phyloP scores from a whole-genome alignment of 2,888 invertebrate genomes.

The Nineta flava region DNA sequence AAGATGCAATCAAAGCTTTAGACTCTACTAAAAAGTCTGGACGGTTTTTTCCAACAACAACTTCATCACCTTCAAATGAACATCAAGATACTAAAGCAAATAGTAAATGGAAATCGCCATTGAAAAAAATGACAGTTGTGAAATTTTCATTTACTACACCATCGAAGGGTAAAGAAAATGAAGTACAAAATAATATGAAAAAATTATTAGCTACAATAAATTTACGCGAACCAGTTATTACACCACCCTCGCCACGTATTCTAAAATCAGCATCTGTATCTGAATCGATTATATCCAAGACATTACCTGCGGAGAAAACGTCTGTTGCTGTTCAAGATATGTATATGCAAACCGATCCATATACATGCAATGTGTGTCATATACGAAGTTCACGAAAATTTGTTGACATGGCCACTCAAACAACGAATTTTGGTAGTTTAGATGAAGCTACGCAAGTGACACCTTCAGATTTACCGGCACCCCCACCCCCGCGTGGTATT shows the following conservation, averaged over 20 bases:
- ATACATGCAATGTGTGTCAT: slow-evolving; percentile 20
- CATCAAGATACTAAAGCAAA: slow-evolving; percentile 8
- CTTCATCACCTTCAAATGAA: slow-evolving; percentile 8
- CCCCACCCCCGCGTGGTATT: slow-evolving; percentile 14
- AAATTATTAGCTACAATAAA: slow-evolving; percentile 12
- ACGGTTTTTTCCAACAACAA: slow-evolving; percentile 18
- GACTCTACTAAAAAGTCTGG: slow-evolving; percentile 19
- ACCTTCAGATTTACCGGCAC: slow-evolving; percentile 15
- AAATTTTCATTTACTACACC: slow-evolving; percentile 16
- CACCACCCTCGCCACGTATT: neutral
- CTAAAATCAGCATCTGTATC: neutral
- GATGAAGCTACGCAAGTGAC: slow-evolving; percentile 23
- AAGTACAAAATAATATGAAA: slow-evolving; percentile 10
- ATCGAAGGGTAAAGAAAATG: slow-evolving; percentile 12
- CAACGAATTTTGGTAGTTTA: slow-evolving; percentile 11
- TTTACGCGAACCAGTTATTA: neutral
- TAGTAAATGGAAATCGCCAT: slow-evolving; percentile 16
- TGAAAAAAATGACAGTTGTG: slow-evolving; percentile 16
- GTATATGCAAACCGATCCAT: slow-evolving; percentile 17
- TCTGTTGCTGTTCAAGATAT: neutral
- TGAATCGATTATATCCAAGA: neutral
- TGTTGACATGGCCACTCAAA: slow-evolving; percentile 14
- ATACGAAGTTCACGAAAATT: slow-evolving; percentile 17
- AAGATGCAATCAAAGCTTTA: slow-evolving; percentile 24
- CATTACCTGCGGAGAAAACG: neutral